These are phyloP conservation scores for Hypena proboscidalis DNA, from an alignment of 2,888 invertebrate genomes.

Conservation along the genomic window DNA sequence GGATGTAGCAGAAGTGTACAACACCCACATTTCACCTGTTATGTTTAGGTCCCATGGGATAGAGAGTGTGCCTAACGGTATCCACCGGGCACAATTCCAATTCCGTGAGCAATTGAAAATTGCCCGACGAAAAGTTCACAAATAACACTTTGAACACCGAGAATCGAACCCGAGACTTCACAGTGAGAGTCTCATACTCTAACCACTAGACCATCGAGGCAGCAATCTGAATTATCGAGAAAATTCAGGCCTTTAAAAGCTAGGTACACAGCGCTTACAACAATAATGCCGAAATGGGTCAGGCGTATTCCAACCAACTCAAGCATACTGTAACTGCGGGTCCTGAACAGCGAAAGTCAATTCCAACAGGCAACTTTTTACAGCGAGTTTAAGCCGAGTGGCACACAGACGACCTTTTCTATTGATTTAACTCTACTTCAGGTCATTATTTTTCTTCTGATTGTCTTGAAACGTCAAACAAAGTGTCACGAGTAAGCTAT, in stretches of 20 bases:
- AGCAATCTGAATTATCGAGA: slow-evolving; percentile 17
- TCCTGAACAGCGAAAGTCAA: slow-evolving; percentile 76
- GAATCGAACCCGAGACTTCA: too few relatives aligned
- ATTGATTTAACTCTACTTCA: slow-evolving; percentile 52
- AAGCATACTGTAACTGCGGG: slow-evolving; percentile 59
- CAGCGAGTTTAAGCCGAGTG: slow-evolving; percentile 52
- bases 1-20: too few relatives aligned
- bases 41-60: too few relatives aligned
- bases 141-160: too few relatives aligned
- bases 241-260: neutral
- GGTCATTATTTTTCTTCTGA: slow-evolving; percentile 43
- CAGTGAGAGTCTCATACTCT: too few relatives aligned
- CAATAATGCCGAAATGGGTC: slow-evolving; percentile 53
- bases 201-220: too few relatives aligned
- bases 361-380: slow-evolving; percentile 71
- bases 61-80: too few relatives aligned
- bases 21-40: too few relatives aligned
- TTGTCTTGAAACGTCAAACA: slow-evolving; percentile 36
- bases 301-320: slow-evolving; percentile 49
- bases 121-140: too few relatives aligned
- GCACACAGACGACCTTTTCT: slow-evolving; percentile 52
- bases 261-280: slow-evolving; percentile 28
- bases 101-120: too few relatives aligned
- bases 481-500: slow-evolving; percentile 23
- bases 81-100: too few relatives aligned